Percentiles rank a stretch among this genome's conserved stretches.
These are phyloP conservation scores for Eupeodes latifasciatus DNA, from an alignment of 2,888 invertebrate genomes.

Conservation along the genomic window DNA sequence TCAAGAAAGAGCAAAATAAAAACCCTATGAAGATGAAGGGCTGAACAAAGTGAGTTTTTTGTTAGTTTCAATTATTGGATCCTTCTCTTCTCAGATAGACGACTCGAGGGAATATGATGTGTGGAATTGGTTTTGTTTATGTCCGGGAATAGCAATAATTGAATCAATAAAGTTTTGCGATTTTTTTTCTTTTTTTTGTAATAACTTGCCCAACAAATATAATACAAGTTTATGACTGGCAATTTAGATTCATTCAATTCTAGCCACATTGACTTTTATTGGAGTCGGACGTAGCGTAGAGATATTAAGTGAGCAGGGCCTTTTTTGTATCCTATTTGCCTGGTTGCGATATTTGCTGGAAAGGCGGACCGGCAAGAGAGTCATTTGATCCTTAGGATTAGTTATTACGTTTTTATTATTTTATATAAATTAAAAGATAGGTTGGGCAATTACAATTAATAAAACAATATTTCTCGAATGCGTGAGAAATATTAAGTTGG, in stretches of 20 bases:
- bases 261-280: constrained; percentile 36
- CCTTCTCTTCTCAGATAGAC: neutral
- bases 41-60: constrained; percentile 26
- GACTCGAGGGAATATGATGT: constrained; percentile 29
- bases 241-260: constrained; percentile 40
- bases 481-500: no score
- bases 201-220: constrained; percentile 38
- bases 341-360: constrained; percentile 10
- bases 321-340: constrained; percentile 9
- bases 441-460: constrained; percentile 9
- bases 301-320: constrained; percentile 11
- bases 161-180: constrained; percentile 46
- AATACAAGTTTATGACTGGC: constrained; percentile 30
- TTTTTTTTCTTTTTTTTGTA: constrained; percentile 17
- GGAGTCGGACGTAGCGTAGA: neutral
- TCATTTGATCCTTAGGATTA: constrained; percentile 7
- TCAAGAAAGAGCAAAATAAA: neutral
- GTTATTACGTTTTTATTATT: constrained; percentile 10
- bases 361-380: neutral
- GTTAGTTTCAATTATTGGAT: constrained; percentile 27
- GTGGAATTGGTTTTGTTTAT: constrained; percentile 52
- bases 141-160: constrained; percentile 39
- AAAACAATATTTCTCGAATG: constrained; percentile 8
- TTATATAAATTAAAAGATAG: constrained; percentile 11
- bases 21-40: constrained; percentile 4